These are phyloP conservation scores for Gari tellinella DNA, from an alignment of 2,888 invertebrate species.

Conservation along the genomic window DNA sequence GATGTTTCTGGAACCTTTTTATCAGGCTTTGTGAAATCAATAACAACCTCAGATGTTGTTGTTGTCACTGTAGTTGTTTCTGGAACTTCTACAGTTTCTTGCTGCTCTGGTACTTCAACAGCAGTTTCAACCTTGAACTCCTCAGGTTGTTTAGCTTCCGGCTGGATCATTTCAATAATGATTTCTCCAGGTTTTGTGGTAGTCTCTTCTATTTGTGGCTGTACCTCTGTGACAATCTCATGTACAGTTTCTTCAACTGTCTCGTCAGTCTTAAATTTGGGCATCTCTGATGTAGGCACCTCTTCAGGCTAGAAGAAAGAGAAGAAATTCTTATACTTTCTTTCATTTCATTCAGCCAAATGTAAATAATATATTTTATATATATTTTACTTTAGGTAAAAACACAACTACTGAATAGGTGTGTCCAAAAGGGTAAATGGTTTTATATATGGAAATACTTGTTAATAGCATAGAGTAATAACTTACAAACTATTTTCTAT, in stretches of 20 bases:
- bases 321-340: background rate
- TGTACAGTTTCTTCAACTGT: slow-evolving; percentile 21
- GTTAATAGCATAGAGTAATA: too few species aligned
- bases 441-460: too few species aligned
- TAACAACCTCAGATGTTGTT: slow-evolving; percentile 34
- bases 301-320: slow-evolving; percentile 31
- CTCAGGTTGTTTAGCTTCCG: slow-evolving; percentile 31
- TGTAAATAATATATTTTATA: too few species aligned
- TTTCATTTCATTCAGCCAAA: too few species aligned
- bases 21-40: slow-evolving; percentile 47
- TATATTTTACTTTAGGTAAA: too few species aligned
- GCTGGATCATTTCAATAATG: slow-evolving; percentile 48
- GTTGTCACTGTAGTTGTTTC: slow-evolving; percentile 54
- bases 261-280: slow-evolving; percentile 60
- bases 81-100: slow-evolving; percentile 36
- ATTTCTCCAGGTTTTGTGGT: slow-evolving; percentile 27
- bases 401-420: too few species aligned
- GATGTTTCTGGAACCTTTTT: slow-evolving; percentile 44
- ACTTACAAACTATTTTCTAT: too few species aligned
- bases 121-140: background rate
- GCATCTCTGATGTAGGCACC: slow-evolving; percentile 51
- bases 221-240: slow-evolving; percentile 23
- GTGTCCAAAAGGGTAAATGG: too few species aligned
- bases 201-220: slow-evolving; percentile 26
- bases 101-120: slow-evolving; percentile 38